A percentile compares a stretch with the other conserved stretches of the same genome.
Evolutionary conservation across 2,888 invertebrate genomes (phyloP).

Genomic region (Philonicus albiceps): DNA sequence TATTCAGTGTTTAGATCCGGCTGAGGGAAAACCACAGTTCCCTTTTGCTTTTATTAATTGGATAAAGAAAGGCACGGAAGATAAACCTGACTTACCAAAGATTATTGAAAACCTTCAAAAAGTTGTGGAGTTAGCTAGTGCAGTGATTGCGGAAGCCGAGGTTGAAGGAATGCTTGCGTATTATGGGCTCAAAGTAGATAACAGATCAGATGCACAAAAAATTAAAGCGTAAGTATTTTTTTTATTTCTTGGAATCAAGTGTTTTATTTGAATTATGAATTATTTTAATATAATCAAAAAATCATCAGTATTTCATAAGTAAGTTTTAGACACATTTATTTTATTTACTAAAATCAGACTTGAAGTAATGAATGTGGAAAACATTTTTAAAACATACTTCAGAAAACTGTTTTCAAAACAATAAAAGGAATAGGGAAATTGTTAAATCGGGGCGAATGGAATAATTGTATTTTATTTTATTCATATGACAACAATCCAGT

Average conservation of each 20-base stretch:
- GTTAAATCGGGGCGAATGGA: background rate
- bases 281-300: background rate
- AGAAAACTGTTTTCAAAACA: background rate
- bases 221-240: conserved; percentile 76
- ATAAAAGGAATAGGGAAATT: background rate
- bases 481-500: background rate
- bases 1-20: conserved; percentile 75
- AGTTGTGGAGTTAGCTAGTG: conserved; percentile 71
- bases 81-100: conserved; percentile 58
- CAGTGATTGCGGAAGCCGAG: conserved; percentile 77
- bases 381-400: background rate
- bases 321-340: background rate
- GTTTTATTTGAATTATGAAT: background rate
- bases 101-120: conserved; percentile 64
- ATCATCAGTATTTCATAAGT: background rate
- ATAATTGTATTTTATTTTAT: background rate
- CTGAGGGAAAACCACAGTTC: conserved; percentile 61
- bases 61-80: conserved; percentile 53
- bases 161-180: conserved; percentile 80
- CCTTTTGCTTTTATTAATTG: conserved; percentile 63
- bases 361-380: background rate
- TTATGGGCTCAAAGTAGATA: conserved; percentile 85
- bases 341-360: background rate
- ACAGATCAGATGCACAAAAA: conserved; percentile 81
- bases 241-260: background rate